Base-by-base conservation (phyloP, 2,797 vertebrate genomes). In the Oryzias dopingdopingensis region DNA sequence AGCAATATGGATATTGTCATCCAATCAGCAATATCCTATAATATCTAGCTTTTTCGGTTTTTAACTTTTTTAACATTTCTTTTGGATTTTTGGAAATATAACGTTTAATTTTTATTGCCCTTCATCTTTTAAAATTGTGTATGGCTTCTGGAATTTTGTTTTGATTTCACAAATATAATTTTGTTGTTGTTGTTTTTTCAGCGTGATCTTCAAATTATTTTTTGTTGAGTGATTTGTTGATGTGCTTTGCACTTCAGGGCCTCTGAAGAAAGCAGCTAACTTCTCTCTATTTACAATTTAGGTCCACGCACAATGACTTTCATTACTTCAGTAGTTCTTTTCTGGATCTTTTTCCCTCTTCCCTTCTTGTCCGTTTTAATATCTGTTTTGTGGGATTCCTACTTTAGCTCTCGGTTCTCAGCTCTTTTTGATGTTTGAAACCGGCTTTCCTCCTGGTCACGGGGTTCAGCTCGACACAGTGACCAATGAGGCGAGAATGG, bases 391-490 rank as follows among this genome's bases (percentile, higher is more conserved):
- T 37, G 18, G 54, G 46, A 64, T 55, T 72, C 75, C 69, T 61
- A 84, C 67, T 89, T 86, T 85, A 83, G 81, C 62, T 67, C 61
- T 49, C 85, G 82, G 78, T 48, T 1, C 47, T n/a, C 59, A 63
- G 42, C 46, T 60, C 50, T 44, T 41, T 76, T 80, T 84, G 71
- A 79, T 81, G 58, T 71, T 68, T 68, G 65, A 62, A 54, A 49
- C 20, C 44, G 45, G 40, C 13, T 56, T 72, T 45, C 52, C 63
- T 74, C 37, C 49, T 48, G 75, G 74, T 81, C 72, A 73, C 13
- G 2, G 54, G 65, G 82, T 88, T 80, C 70, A 65, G 49, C 29
- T 50, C 72, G 62, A 80, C 72, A 72, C 29, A 65, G 15, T 82
- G 69, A 81, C 75, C 64, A 42, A 46, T 46, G 42, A 45, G 14